Evolutionary conservation across 2,888 invertebrate genomes (phyloP), one percentile per base, ranked within the genome.

Genomic region (Spialia ferax): DNA sequence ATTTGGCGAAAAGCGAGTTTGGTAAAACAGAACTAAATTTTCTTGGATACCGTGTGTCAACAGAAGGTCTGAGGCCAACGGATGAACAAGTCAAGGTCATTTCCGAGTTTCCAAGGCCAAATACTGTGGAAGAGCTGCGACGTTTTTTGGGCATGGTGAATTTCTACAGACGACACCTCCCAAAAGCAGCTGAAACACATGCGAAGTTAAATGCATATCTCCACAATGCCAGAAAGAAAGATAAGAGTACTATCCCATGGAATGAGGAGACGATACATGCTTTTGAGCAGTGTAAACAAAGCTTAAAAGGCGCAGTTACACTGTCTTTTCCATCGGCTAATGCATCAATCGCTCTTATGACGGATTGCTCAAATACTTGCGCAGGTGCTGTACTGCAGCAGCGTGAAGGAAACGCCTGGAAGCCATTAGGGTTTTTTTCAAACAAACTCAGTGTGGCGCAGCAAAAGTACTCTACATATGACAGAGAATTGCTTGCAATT

Each of bases 231-330:
- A 50, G 13, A 35, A 65, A 57, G 42, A 50, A 50, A 15, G 59
- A 59, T 29, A 59, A 65, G 55, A 59, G 52, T 22, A 7, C 13
- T 15, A 65, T 65, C 10, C 15, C 26, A 23, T 56, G 63, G 63
- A 48, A 26, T 13, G 45, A 29, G 2, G 29, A 55, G 13, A 52
- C 18, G 18, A 32, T 32, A 32, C 1, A 32, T 1, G 32, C 32
- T 32, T 32, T 32, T 32, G 32, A 32, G 10, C 32, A 52, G 13
- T 23, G 52, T 22, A 52, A 23, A 20, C 15, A 13, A 11, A 52
- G 22, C 23, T 15, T 45, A 15, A 45, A 45, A 45, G 15, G 15
- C 42, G 42, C 42, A 45, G 15, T 45, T 45, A 45, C 42, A 45
- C 42, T 45, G 42, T 45, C 42, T 15, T 45, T 45, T 45, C 42